Percentiles rank a stretch among this genome's conserved stretches.
Conservation (phyloP, 2,797 vertebrate genomes). For the Darevskia nairensis region DNA sequence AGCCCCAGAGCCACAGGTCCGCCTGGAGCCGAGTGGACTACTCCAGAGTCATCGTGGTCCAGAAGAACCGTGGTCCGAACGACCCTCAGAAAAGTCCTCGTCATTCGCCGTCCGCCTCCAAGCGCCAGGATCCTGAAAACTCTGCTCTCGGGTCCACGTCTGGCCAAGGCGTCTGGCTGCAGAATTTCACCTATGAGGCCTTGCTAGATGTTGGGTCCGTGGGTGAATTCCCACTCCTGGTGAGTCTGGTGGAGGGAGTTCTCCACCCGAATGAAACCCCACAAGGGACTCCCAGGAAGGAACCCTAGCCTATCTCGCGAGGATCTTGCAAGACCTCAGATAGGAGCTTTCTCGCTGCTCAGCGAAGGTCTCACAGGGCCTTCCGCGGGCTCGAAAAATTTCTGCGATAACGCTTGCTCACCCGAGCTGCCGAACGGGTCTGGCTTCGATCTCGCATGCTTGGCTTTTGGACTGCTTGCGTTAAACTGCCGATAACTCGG, state of each 20-base stretch:
- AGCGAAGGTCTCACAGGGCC: no score
- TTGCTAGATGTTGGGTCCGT: not conserved
- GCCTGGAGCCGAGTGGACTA: not conserved
- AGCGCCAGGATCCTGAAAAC: no score
- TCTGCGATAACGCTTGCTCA: no score
- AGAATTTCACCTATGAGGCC: not conserved
- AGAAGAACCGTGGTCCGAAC: not conserved
- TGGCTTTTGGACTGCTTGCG: no score
- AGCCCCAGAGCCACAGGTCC: not conserved
- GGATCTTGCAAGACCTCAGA: not conserved
- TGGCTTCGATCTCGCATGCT: no score
- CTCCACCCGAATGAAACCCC: not conserved
- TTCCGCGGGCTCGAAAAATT: no score
- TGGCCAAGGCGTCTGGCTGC: not conserved
- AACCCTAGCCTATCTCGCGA: no score
- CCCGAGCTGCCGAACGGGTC: no score
- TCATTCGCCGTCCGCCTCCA: not conserved
- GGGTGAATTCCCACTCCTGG: slow-evolving; percentile 6
- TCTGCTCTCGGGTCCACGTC: fast-evolving
- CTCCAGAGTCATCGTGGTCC: not conserved
- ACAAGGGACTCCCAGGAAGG: fast-evolving
- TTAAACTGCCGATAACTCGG: no score
- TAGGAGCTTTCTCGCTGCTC: not conserved
- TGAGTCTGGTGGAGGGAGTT: not conserved
- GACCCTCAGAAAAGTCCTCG: no score